phyloP scores from a whole-genome alignment of 2,797 vertebrate genomes.

The Galaxias olidus region DNA sequence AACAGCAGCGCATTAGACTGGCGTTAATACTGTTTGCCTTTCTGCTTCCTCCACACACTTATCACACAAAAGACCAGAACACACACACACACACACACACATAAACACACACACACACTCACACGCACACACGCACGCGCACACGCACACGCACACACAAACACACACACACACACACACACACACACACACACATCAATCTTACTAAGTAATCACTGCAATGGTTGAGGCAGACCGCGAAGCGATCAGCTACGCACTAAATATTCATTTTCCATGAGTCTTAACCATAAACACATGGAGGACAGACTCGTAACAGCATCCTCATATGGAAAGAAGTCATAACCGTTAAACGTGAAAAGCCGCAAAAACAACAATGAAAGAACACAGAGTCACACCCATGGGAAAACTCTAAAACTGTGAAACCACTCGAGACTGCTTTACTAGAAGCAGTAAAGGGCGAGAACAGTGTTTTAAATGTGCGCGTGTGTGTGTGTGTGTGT shows the following conservation, averaged over 20 bases:
- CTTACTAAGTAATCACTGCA: not conserved
- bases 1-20: slow-evolving; percentile 45
- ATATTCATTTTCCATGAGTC: no score
- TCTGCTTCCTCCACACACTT: slow-evolving; percentile 50
- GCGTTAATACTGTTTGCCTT: slow-evolving; percentile 53
- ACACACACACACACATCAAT: slow-evolving; percentile 1
- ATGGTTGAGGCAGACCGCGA: not conserved
- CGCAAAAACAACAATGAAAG: not conserved
- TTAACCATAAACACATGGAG: no score
- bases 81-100: not conserved
- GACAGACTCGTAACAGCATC: no score
- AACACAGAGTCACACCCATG: not conserved
- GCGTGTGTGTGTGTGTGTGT: not conserved
- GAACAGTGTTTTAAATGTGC: not conserved
- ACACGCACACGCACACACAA: not conserved
- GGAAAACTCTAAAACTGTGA: not conserved
- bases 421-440: not conserved
- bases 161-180: not conserved
- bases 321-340: not conserved
- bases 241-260: no score
- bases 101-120: slow-evolving; percentile 5
- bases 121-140: slow-evolving; percentile 2
- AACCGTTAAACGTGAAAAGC: not conserved
- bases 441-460: no score
- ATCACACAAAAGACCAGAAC: not conserved